Percentiles rank a stretch among this genome's conserved stretches.
phyloP scores from a whole-genome alignment of 2,797 vertebrate genomes.

The Spondyliosoma cantharus region DNA sequence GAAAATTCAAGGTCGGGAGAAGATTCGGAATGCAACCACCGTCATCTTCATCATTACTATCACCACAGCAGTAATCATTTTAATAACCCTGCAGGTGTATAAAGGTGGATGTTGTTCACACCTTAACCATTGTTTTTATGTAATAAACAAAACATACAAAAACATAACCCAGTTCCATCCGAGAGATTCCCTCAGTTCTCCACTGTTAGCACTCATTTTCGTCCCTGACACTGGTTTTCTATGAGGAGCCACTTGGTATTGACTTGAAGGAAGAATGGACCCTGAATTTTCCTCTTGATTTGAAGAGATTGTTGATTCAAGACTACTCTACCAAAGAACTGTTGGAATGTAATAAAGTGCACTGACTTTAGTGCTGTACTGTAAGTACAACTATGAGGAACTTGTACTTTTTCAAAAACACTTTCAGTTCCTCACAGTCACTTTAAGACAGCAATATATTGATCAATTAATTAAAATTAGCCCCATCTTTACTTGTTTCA shows the following conservation, averaged over 20 bases:
- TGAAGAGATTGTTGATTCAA: not conserved
- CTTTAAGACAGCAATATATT: too few species aligned
- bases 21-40: slow-evolving; percentile 14
- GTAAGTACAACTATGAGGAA: too few species aligned
- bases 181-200: not conserved
- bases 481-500: too few species aligned
- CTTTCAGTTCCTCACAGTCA: too few species aligned
- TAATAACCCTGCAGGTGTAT: slow-evolving; percentile 27
- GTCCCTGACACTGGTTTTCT: not conserved
- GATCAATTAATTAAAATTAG: too few species aligned
- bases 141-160: not conserved
- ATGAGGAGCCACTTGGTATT: not conserved
- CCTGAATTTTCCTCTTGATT: not conserved
- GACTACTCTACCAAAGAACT: not conserved
- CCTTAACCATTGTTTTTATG: not conserved
- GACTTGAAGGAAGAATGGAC: not conserved
- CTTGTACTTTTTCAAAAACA: too few species aligned
- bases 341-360: too few species aligned
- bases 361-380: too few species aligned
- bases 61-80: slow-evolving; percentile 1
- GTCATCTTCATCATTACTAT: slow-evolving; percentile 28
- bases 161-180: not conserved
- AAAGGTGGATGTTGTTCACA: slow-evolving; percentile 14
- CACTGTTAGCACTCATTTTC: not conserved
- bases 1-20: slow-evolving; percentile 16